A percentile compares a stretch with the other conserved stretches of the same genome.
phyloP scores from a whole-genome alignment of 2,113 vertebrate genomes.

The Myocastor coypus region DNA sequence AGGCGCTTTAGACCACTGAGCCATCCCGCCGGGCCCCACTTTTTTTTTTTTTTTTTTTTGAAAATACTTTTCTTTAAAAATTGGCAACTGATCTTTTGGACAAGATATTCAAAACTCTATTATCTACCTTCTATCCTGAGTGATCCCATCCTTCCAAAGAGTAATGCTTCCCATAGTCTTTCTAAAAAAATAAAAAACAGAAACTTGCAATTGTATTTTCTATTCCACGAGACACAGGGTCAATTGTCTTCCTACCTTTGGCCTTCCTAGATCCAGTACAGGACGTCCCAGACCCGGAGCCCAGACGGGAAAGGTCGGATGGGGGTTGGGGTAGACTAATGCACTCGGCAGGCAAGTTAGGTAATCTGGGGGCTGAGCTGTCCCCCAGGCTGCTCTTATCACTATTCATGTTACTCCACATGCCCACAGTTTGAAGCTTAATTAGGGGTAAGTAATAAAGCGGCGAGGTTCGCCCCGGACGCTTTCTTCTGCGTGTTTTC shows the following conservation, averaged over 20 bases:
- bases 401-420: background rate
- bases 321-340: background rate
- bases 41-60: too few relatives aligned
- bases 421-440: background rate
- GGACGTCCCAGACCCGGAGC: background rate
- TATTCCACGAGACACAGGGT: background rate
- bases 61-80: background rate
- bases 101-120: conserved; percentile 35
- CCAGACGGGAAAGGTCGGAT: background rate
- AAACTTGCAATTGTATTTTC: conserved; percentile 54
- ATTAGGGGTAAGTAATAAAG: background rate
- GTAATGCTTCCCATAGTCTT: conserved; percentile 49
- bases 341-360: background rate
- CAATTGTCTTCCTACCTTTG: background rate
- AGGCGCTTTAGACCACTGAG: too few relatives aligned
- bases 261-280: background rate
- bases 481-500: background rate
- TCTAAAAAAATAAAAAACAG: conserved; percentile 37
- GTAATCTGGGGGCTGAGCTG: background rate
- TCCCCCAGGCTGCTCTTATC: background rate
- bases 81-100: conserved; percentile 34
- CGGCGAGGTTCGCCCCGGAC: background rate
- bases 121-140: conserved; percentile 10
- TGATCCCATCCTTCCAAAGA: background rate
- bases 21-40: too few relatives aligned